These are phyloP conservation scores for Drosophila sturtevanti DNA, from an alignment of 1,140 invertebrate genomes.

Conservation along the genomic window DNA sequence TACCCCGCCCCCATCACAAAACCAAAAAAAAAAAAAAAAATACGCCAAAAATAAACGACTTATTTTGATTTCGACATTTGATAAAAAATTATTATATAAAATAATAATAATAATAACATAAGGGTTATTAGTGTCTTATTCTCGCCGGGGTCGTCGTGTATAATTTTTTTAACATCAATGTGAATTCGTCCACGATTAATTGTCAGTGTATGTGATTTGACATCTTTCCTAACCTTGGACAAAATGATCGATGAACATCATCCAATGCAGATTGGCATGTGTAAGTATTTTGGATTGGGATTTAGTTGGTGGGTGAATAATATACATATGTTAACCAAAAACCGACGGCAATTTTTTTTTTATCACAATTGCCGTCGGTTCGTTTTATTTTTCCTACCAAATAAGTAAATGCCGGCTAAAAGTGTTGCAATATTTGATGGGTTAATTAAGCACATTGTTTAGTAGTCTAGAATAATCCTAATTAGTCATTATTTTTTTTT, in stretches of 20 bases:
- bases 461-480: no score
- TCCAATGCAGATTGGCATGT: conserved; percentile 76
- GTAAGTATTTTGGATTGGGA: conserved; percentile 60
- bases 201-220: conserved; percentile 19
- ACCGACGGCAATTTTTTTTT: conserved; percentile 36
- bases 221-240: neutral
- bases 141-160: neutral
- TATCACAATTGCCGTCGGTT: conserved; percentile 46
- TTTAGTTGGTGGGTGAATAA: neutral
- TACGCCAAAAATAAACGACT: no score
- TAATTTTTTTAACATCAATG: neutral
- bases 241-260: conserved; percentile 78
- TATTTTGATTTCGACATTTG: no score
- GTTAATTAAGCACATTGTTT: no score
- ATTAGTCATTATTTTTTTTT: no score
- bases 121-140: neutral
- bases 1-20: no score
- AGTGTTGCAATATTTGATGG: no score
- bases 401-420: no score
- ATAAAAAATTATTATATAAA: no score
- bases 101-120: neutral
- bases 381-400: conserved; percentile 2
- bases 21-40: neutral
- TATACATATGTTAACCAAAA: neutral
- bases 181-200: neutral